Evolutionary conservation across 2,888 invertebrate species (phyloP), one percentile per base, ranked within the genome.

Genomic region (Macropis europaea): DNA sequence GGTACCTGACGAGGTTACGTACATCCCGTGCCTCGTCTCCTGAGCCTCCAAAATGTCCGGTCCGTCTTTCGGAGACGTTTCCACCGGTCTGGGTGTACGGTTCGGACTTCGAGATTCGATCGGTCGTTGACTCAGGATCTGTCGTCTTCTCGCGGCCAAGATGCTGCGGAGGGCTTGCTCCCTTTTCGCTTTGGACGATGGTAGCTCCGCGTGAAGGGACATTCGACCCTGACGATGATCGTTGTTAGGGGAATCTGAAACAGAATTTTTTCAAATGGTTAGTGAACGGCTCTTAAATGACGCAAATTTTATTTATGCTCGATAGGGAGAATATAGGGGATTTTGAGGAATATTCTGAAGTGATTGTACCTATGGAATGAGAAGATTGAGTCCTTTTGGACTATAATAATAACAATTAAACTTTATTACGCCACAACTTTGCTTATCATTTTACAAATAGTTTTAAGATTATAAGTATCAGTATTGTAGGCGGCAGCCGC

Each of bases 141-240:
- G 93, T 38, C 92, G 91, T 52, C 94, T 90, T 26, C 94, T 90
- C 0, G 93, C 93, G 0, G 93, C 93, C 72, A 94, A 90, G 47
- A 94, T 84, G 71, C 82, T 86, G 9, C 87, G 85, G 24, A 87
- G 79, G 0, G 82, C 77, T 60, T 86, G 87, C 63, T 89, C 90
- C 15, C 89, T 81, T 43, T 86, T 86, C n/a, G 79, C 82, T 61
- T 86, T 90, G 15, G 84, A 84, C 22, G 84, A 72, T 3, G 86
- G 83, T 13, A 80, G 72, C 56, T 88, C 89, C 36, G 84, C 66
- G 36, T 84, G 86, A 28, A 82, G 61, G 2, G 83, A 81, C 82
- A 82, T 82, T 17, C 82, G 83, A 22, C 79, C 83, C 57, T 86
- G 86, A 17, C 86, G 87, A 48, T 82, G 76, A 63, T 84, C 81